phyloP scores from a whole-genome alignment of 2,113 vertebrate species.

The Calonectris borealis region DNA sequence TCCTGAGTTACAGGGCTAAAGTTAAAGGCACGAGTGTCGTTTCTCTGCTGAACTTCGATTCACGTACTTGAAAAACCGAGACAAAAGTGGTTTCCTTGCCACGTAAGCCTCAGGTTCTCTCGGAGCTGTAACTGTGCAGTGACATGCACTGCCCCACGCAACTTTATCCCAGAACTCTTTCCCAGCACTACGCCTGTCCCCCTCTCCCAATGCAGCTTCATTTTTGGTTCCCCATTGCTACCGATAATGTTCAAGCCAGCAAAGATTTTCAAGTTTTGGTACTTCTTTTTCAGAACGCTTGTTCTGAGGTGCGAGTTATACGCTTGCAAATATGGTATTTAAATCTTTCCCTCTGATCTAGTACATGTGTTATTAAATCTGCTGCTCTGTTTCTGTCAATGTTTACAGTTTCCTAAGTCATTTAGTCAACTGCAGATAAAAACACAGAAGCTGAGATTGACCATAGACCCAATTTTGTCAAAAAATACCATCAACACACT shows the following conservation, averaged over 20 bases:
- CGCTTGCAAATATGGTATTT: rapidly evolving
- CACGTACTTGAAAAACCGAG: neutral
- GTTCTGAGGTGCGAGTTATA: neutral
- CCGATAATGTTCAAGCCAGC: neutral
- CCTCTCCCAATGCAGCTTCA: neutral
- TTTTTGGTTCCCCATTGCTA: neutral
- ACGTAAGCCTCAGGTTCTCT: neutral
- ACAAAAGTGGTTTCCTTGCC: neutral
- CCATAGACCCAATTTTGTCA: neutral
- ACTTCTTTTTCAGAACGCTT: neutral
- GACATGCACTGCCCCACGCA: neutral
- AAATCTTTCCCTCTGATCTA: neutral
- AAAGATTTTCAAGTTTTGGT: neutral
- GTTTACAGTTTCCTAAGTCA: neutral
- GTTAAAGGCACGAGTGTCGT: neutral
- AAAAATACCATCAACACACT: neutral
- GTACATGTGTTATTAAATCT: neutral
- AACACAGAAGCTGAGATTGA: neutral
- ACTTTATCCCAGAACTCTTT: neutral
- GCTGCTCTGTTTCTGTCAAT: neutral
- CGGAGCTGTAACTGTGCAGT: neutral
- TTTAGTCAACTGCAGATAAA: neutral
- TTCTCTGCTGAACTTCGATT: neutral
- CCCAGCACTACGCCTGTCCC: rapidly evolving
- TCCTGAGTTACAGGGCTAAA: neutral